phyloP scores from a whole-genome alignment of 2,797 vertebrate genomes.

The Vespertilio murinus region DNA sequence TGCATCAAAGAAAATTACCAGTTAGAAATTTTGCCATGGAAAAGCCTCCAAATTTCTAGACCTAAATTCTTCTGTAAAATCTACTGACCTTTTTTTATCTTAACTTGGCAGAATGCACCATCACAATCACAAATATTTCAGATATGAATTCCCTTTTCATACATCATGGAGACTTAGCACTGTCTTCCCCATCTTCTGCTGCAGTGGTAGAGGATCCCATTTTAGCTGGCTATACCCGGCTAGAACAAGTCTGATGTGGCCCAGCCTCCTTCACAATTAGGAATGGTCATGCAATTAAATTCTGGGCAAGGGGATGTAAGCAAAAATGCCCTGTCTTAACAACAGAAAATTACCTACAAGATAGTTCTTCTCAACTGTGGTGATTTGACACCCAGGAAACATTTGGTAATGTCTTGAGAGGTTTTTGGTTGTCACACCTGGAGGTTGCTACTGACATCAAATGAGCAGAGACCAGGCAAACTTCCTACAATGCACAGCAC shows the following conservation, averaged over 20 bases:
- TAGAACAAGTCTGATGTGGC: neutral
- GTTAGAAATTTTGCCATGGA: neutral
- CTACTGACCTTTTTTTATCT: neutral
- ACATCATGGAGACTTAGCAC: neutral
- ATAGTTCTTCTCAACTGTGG: neutral
- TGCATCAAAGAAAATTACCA: neutral
- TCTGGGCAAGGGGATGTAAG: neutral
- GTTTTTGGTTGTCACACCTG: neutral
- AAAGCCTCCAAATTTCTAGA: neutral
- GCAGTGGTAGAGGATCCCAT: neutral
- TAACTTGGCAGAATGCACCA: neutral
- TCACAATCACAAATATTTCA: neutral
- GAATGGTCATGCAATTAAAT: neutral
- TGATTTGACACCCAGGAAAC: neutral
- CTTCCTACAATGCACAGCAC: neutral
- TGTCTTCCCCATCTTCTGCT: neutral
- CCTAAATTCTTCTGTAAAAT: conserved; percentile 16
- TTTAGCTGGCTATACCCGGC: neutral
- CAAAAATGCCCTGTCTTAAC: neutral
- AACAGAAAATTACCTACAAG: conserved; percentile 17
- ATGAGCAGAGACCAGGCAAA: neutral
- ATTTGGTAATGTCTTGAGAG: conserved; percentile 25
- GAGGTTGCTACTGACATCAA: neutral
- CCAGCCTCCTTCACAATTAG: neutral
- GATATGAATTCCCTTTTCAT: neutral